These are phyloP conservation scores for Dallia pectoralis DNA, from an alignment of 2,797 vertebrate genomes.

Conservation along the genomic window DNA sequence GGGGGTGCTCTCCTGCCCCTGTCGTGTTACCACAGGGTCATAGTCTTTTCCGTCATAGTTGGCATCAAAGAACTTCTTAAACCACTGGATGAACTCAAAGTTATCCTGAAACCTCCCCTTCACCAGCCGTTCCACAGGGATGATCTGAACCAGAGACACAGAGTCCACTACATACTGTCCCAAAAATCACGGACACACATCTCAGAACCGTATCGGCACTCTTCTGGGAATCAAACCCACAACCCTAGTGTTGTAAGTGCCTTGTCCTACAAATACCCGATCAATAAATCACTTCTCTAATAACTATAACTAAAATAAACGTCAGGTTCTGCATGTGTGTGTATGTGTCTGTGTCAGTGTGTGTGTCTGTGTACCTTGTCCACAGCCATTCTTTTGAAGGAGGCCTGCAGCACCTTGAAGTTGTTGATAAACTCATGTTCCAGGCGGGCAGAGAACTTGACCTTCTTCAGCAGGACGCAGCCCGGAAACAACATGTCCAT, in stretches of 20 bases:
- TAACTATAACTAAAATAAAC: too few species aligned
- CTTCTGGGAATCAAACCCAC: slow-evolving; percentile 75
- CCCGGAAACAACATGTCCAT: slow-evolving; percentile 99
- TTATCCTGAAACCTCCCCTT: slow-evolving; percentile 60
- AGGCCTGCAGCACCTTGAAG: slow-evolving; percentile 94
- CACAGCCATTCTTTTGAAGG: slow-evolving; percentile 95
- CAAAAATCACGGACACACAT: too few species aligned
- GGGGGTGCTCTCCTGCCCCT: neutral
- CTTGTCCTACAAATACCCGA: too few species aligned
- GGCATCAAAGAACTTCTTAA: neutral
- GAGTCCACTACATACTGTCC: too few species aligned
- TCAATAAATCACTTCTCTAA: too few species aligned
- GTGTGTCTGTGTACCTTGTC: slow-evolving; percentile 81
- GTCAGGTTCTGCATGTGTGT: neutral
- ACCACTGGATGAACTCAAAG: neutral
- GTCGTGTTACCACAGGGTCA: slow-evolving; percentile 11
- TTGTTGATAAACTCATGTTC: slow-evolving; percentile 96
- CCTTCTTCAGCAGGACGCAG: slow-evolving; percentile 89
- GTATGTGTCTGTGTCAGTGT: slow-evolving; percentile 7
- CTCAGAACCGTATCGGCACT: slow-evolving; percentile 79
- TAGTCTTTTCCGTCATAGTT: neutral
- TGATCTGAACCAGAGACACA: slow-evolving; percentile 79
- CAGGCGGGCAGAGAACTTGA: slow-evolving; percentile 92
- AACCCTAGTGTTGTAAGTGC: too few species aligned
- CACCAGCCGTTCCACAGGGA: slow-evolving; percentile 90